Evolutionary conservation across 2,113 vertebrate species (phyloP).

Genomic region (Thamnophis sirtalis): DNA sequence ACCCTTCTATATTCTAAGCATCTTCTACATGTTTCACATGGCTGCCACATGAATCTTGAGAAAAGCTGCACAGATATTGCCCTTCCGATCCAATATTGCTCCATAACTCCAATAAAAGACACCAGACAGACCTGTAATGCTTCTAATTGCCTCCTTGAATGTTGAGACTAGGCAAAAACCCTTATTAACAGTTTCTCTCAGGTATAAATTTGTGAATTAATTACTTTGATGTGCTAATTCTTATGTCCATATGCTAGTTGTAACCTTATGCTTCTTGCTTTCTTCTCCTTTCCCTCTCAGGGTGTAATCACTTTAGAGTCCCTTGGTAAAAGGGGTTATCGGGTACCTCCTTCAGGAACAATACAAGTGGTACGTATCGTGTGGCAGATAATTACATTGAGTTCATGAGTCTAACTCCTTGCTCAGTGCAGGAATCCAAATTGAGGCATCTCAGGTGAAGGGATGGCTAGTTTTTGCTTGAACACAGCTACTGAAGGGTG

Average conservation of each 20-base stretch:
- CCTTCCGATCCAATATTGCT: not conserved
- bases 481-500: not conserved
- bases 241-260: slow-evolving; percentile 29
- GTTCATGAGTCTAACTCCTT: not conserved
- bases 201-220: slow-evolving; percentile 10
- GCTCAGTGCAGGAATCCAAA: not conserved
- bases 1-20: not conserved
- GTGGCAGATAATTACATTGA: slow-evolving; percentile 60
- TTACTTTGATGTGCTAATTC: slow-evolving; percentile 31
- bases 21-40: not conserved
- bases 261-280: slow-evolving; percentile 39
- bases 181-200: not conserved
- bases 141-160: not conserved
- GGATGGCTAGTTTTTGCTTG: not conserved
- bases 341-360: slow-evolving; percentile 99
- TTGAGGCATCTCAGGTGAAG: not conserved
- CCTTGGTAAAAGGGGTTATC: slow-evolving; percentile 97
- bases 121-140: not conserved
- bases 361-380: slow-evolving; percentile 96
- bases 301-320: slow-evolving; percentile 98
- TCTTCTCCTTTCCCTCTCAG: slow-evolving; percentile 60
- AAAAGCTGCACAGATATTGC: not conserved
- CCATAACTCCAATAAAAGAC: not conserved
- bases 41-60: not conserved
- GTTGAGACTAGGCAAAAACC: not conserved